These are phyloP conservation scores for Cherax quadricarinatus DNA, from an alignment of 1,140 invertebrate genomes.

Conservation along the genomic window DNA sequence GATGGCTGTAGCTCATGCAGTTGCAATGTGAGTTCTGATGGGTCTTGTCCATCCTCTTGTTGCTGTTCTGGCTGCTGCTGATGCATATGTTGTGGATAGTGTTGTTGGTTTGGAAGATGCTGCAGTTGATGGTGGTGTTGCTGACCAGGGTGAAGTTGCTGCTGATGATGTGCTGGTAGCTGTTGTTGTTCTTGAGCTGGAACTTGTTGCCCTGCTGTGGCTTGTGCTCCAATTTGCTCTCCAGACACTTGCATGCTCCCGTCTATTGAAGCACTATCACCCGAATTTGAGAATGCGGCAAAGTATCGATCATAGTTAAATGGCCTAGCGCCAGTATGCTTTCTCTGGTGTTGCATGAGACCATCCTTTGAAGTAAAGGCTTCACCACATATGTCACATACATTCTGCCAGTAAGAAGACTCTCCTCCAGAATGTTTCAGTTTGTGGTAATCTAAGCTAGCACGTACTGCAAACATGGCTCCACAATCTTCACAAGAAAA, in stretches of 20 bases:
- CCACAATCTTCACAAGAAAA: constrained; percentile 51
- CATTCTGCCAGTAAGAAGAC: constrained; percentile 56
- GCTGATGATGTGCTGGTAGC: constrained; percentile 23
- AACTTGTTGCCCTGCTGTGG: constrained; percentile 9
- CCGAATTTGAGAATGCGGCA: constrained; percentile 49
- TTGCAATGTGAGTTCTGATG: constrained; percentile 3
- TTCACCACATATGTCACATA: constrained; percentile 59
- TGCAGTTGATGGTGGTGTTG: constrained; percentile 25
- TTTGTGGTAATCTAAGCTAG: constrained; percentile 59
- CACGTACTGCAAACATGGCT: constrained; percentile 54
- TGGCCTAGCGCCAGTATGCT: constrained; percentile 46
- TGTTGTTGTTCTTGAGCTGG: constrained; percentile 10
- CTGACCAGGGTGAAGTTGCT: neutral
- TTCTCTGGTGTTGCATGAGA: constrained; percentile 56
- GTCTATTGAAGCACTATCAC: neutral
- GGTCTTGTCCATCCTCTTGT: constrained; percentile 3
- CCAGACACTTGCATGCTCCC: neutral
- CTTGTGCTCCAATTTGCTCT: constrained; percentile 12
- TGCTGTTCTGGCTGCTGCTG: constrained; percentile 34
- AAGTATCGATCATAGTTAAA: constrained; percentile 63
- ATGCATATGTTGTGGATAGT: constrained; percentile 11
- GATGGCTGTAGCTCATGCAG: constrained; percentile 58
- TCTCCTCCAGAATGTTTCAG: constrained; percentile 58
- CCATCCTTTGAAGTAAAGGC: constrained; percentile 62
- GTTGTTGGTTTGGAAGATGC: constrained; percentile 25